These are phyloP conservation scores for Pterocles orientalis DNA, from an alignment of 2,113 vertebrate genomes.

Conservation along the genomic window DNA sequence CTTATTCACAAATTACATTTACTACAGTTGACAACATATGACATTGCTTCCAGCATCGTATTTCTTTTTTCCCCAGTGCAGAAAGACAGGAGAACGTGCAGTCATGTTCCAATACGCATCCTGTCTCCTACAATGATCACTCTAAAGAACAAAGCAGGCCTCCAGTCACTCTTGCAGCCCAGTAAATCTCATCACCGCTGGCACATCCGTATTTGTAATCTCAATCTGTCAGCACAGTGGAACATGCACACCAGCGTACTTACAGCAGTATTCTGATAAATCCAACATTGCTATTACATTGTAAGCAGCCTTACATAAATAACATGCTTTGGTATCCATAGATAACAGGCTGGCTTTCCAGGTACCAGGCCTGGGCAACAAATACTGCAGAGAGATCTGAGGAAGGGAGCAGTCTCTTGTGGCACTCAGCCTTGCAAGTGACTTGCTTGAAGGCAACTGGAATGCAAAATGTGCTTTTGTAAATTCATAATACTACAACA, in stretches of 20 bases:
- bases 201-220: constrained; percentile 15
- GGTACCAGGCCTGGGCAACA: not conserved
- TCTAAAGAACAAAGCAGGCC: constrained; percentile 26
- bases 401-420: not conserved
- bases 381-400: not conserved
- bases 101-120: not conserved
- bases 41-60: not conserved
- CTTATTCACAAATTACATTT: not conserved
- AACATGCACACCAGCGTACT: not conserved
- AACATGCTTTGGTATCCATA: not conserved
- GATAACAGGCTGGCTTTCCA: constrained; percentile 1
- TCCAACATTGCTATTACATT: constrained; percentile 1
- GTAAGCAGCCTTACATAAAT: constrained; percentile 35
- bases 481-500: not conserved
- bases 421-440: not conserved
- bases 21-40: not conserved
- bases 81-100: not conserved
- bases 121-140: not conserved
- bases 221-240: constrained; percentile 34
- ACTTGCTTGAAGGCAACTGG: not conserved
- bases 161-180: not conserved
- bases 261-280: constrained; percentile 47
- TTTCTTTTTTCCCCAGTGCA: not conserved
- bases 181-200: constrained; percentile 45
- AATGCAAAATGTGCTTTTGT: not conserved